Conservation (phyloP, 2,797 vertebrate genomes). For the Gephyroberyx darwinii region DNA sequence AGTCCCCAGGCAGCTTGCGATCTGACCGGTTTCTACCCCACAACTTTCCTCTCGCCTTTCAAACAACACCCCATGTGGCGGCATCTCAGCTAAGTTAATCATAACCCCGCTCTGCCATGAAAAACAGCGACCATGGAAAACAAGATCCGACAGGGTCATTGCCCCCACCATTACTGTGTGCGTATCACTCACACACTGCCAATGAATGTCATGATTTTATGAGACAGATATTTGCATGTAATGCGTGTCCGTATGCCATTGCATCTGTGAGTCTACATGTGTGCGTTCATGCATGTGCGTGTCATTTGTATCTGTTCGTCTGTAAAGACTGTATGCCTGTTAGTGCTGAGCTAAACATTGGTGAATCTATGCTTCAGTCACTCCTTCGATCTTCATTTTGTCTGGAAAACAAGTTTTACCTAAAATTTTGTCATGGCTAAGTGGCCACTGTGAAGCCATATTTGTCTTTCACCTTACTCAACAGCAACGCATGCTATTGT, state of each 20-base stretch:
- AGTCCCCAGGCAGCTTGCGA: constrained; percentile 71
- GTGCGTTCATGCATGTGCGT: constrained; percentile 19
- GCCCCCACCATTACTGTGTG: constrained; percentile 36
- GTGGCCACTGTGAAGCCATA: constrained; percentile 45
- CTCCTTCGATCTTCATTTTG: constrained; percentile 52
- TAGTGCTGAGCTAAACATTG: constrained; percentile 34
- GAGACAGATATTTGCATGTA: constrained; percentile 46
- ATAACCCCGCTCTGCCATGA: constrained; percentile 63
- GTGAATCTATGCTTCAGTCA: constrained; percentile 31
- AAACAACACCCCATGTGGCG: constrained; percentile 74
- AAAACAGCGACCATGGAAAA: constrained; percentile 66
- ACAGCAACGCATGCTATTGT: constrained; percentile 26
- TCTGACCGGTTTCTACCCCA: constrained; percentile 74
- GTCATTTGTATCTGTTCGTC: background rate
- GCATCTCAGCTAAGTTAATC: constrained; percentile 74
- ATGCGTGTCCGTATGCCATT: constrained; percentile 20
- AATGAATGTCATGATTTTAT: constrained; percentile 31
- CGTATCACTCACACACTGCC: constrained; percentile 27
- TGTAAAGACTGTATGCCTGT: constrained; percentile 37
- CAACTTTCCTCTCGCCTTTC: constrained; percentile 75
- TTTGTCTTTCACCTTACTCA: constrained; percentile 59
- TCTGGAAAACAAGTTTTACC: constrained; percentile 50
- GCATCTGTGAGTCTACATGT: background rate
- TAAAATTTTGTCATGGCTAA: constrained; percentile 61
- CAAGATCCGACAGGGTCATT: constrained; percentile 62